Base-by-base conservation (phyloP, 2,888 invertebrate genomes). In the Ennomos quercinarius region DNA sequence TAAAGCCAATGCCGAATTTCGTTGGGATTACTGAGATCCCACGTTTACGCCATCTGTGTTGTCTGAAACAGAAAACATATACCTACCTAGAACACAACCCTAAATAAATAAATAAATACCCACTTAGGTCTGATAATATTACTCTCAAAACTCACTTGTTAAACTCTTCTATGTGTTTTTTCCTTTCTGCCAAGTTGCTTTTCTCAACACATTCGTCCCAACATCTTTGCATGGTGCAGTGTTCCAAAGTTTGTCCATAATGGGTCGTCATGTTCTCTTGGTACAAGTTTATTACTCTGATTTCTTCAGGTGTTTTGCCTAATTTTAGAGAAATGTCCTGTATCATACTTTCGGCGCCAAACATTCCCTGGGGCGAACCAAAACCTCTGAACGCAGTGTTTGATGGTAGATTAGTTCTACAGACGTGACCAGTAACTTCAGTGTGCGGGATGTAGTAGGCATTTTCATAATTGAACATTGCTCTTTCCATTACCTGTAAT, bases 371-470 rank as follows among this genome's bases (percentile, higher is more conserved):
- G 0, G 98, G 98, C 0, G 95, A 97, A 8, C 98, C 98, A 76
- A 98, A 98, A 1, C 98, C 98, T 72, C 99, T 93, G 77, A 98
- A 99, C 0, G 99, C 99, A 0, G 98, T 99, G 80, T 98, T 98
- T 0, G 98, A 98, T 0, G 98, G 95, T 49, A 97, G 83, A 90
- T 99, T 98, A 0, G 99, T 99, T 86, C 94, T 96, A 78, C 98
- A 99, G 10, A 95, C 91, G 75, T 94, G 94, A 0, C 97, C 97
- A 10, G 91, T 93, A 0, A 97, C 94, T 66, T 94, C 93, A 0
- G 95, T 93, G 68, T 96, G 95, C 0, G 96, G 96, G 63, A 98
- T 95, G 67, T 94, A 94, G 84, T 98, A 99, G 0, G 96, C 94
- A 82, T 98, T 98, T 84, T 96, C 96, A 68, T 95, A 95, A 78